These are phyloP conservation scores for Psephotus haematonotus DNA, from an alignment of 2,113 vertebrate genomes.

Conservation along the genomic window DNA sequence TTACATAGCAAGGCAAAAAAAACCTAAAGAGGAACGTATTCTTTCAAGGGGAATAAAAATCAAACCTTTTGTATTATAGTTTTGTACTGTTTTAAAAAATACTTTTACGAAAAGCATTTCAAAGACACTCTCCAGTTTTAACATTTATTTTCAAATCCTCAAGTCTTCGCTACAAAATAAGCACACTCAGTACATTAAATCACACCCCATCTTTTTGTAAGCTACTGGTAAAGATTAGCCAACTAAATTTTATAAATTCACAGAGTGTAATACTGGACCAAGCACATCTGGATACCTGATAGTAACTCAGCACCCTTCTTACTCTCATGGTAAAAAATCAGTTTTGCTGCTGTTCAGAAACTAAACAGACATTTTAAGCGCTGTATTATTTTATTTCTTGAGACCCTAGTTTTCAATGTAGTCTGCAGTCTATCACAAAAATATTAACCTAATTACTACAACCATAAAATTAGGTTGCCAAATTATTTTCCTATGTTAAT, in stretches of 20 bases:
- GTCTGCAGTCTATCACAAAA: background rate
- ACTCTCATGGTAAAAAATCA: background rate
- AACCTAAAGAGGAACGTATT: background rate
- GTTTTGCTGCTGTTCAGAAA: background rate
- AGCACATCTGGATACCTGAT: accelerated
- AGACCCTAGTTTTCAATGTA: background rate
- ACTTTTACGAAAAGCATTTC: background rate
- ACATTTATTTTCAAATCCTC: background rate
- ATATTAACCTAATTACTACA: background rate
- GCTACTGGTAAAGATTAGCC: background rate
- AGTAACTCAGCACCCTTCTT: background rate
- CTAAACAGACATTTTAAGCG: background rate
- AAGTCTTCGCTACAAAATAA: accelerated
- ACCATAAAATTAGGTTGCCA: background rate
- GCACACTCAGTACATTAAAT: background rate
- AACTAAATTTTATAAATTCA: background rate
- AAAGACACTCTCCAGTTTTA: background rate
- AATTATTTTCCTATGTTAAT: background rate
- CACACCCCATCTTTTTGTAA: background rate
- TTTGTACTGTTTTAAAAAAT: accelerated
- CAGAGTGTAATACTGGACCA: background rate
- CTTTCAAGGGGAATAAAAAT: background rate
- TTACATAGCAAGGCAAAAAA: background rate
- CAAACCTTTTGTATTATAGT: background rate
- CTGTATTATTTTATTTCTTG: background rate